Conservation (phyloP, 2,797 vertebrate genomes). For the Pseudomugil gertrudae region DNA sequence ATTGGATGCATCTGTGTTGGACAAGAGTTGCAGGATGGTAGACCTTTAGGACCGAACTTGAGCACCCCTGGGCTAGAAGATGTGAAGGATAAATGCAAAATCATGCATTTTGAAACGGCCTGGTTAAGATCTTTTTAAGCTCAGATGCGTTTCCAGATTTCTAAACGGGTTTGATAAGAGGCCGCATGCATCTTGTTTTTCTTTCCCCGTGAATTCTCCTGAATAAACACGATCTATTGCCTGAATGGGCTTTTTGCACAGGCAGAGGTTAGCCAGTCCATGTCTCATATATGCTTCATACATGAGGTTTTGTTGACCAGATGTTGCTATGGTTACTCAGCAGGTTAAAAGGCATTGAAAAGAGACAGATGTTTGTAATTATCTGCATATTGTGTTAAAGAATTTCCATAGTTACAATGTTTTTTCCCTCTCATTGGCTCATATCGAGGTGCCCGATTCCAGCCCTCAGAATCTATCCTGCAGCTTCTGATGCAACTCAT, state of each 20-base stretch:
- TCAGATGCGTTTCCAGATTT: not conserved
- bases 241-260: not conserved
- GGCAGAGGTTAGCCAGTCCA: conserved; percentile 1
- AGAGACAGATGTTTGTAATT: not conserved
- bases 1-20: too few species aligned
- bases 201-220: not conserved
- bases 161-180: not conserved
- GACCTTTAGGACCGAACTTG: too few species aligned
- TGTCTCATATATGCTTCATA: conserved; percentile 29
- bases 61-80: too few species aligned
- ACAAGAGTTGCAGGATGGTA: too few species aligned
- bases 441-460: too few species aligned
- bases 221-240: not conserved
- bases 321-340: conserved; percentile 32
- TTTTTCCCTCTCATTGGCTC: too few species aligned
- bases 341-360: conserved; percentile 15
- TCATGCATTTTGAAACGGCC: not conserved
- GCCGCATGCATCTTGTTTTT: not conserved
- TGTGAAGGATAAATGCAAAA: not conserved
- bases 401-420: too few species aligned
- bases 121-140: not conserved
- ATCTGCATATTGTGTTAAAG: too few species aligned
- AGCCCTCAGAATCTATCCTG: too few species aligned
- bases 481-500: too few species aligned
- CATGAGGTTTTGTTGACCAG: conserved; percentile 18